Conservation (phyloP, 1,140 invertebrate genomes). For the Druon quercuslanigerum region DNA sequence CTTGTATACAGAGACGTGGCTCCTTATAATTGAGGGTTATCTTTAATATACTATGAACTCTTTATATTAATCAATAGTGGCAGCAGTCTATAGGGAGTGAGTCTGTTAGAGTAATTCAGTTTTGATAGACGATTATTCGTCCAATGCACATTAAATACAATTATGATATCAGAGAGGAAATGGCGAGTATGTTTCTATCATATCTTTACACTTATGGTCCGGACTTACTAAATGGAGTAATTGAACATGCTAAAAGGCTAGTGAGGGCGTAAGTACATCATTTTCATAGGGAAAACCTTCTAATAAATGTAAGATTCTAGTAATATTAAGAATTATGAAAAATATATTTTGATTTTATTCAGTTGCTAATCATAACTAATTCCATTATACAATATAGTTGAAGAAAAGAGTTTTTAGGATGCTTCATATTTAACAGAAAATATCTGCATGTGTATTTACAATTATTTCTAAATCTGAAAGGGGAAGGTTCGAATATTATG, state of each 20-base stretch:
- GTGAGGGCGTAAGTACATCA: constrained; percentile 6
- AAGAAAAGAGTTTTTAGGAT: not conserved
- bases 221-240: constrained; percentile 17
- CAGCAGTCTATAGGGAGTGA: constrained; percentile 21
- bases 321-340: constrained; percentile 12
- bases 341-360: constrained; percentile 7
- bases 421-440: not conserved
- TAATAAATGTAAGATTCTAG: not conserved
- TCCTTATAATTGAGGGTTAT: not conserved
- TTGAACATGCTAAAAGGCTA: constrained; percentile 37
- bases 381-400: not conserved
- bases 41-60: constrained; percentile 19
- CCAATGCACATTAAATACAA: constrained; percentile 10
- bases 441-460: constrained; percentile 5
- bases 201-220: constrained; percentile 34
- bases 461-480: not conserved
- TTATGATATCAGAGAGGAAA: constrained; percentile 12
- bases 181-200: constrained; percentile 13
- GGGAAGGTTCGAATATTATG: no score
- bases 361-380: not conserved
- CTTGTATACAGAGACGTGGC: not conserved
- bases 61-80: constrained; percentile 1
- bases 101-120: constrained; percentile 15
- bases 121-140: not conserved
- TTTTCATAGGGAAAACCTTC: constrained; percentile 14